Evolutionary conservation across 2,888 invertebrate genomes (phyloP).

Genomic region (Tipula unca): DNA sequence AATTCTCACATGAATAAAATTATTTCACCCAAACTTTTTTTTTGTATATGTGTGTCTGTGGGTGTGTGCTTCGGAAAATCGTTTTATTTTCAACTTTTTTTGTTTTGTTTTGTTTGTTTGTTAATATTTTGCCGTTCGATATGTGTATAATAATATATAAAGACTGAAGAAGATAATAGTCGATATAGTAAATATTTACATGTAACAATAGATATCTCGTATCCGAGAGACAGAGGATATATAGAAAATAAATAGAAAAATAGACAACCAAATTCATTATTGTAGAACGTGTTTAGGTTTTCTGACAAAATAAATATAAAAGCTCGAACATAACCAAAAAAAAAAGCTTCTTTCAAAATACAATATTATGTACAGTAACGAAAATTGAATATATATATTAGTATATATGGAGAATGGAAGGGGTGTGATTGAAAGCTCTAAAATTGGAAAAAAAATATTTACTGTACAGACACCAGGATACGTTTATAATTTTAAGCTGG

Average conservation of each 20-base stretch:
- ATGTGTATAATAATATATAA: neutral
- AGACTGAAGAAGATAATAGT: neutral
- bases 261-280: slow-evolving; percentile 8
- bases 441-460: too few species aligned
- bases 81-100: neutral
- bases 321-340: neutral
- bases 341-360: neutral
- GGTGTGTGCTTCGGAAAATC: neutral
- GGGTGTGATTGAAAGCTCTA: neutral
- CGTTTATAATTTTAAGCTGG: too few species aligned
- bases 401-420: neutral
- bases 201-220: neutral
- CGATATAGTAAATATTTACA: neutral
- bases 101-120: neutral
- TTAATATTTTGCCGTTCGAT: neutral
- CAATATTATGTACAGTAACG: neutral
- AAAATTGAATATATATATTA: neutral
- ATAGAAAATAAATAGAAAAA: neutral
- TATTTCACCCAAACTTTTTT: neutral
- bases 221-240: neutral
- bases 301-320: slow-evolving; percentile 3
- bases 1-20: neutral
- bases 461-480: too few species aligned
- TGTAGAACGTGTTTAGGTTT: neutral
- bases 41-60: too few species aligned